These are phyloP conservation scores for Napeogenes inachia DNA, from an alignment of 2,888 invertebrate species.

Conservation along the genomic window DNA sequence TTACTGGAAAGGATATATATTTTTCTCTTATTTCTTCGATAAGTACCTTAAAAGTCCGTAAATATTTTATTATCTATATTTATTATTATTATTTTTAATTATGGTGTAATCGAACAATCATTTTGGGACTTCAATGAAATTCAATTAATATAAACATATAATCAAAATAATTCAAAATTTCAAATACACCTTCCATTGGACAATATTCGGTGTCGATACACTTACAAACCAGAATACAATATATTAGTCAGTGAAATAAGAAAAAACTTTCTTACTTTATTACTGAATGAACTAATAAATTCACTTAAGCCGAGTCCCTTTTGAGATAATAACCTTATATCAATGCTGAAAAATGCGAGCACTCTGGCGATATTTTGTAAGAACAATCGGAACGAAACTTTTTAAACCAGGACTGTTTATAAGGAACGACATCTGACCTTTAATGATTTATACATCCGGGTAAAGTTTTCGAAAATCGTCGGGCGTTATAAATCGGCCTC, in stretches of 20 bases:
- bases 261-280: slow-evolving; percentile 54
- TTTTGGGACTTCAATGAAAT: no score
- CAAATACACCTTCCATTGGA: slow-evolving; percentile 22
- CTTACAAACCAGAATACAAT: slow-evolving; percentile 55
- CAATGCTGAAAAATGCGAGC: slow-evolving; percentile 46
- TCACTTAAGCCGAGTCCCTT: slow-evolving; percentile 52
- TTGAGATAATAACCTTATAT: slow-evolving; percentile 60
- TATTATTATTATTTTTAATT: no score
- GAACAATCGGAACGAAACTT: slow-evolving; percentile 42
- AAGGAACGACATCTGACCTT: slow-evolving; percentile 42
- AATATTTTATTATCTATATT: no score
- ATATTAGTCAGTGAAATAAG: slow-evolving; percentile 45
- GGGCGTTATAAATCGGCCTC: slow-evolving; percentile 22
- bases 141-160: no score
- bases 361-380: slow-evolving; percentile 43
- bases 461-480: slow-evolving; percentile 35
- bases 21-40: no score
- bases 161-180: neutral
- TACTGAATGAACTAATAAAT: slow-evolving; percentile 65
- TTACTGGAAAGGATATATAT: neutral
- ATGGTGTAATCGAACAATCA: neutral
- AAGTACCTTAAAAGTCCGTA: no score
- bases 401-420: slow-evolving; percentile 35
- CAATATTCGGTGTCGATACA: slow-evolving; percentile 48
- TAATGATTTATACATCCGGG: slow-evolving; percentile 41